Evolutionary conservation across 2,113 vertebrate genomes (phyloP).

Genomic region (Puma concolor): DNA sequence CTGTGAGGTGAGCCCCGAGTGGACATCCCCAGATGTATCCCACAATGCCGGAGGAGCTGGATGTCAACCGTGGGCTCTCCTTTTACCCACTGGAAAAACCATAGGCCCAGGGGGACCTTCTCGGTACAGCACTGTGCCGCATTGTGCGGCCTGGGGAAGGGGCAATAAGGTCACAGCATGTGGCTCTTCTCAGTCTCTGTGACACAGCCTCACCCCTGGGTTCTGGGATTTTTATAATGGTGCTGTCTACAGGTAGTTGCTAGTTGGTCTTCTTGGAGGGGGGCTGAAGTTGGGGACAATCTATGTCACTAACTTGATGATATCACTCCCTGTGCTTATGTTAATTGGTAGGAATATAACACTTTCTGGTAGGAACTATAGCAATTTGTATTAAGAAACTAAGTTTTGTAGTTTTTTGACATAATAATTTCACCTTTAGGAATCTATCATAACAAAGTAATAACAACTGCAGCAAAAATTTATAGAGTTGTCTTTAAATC

Average conservation of each 20-base stretch:
- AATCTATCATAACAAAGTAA: slow-evolving; percentile 3
- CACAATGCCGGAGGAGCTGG: not conserved
- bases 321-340: not conserved
- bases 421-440: slow-evolving; percentile 22
- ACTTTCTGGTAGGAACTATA: not conserved
- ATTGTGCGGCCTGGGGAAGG: not conserved
- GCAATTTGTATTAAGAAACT: not conserved
- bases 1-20: not conserved
- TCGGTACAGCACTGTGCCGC: not conserved
- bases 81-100: not conserved
- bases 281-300: not conserved
- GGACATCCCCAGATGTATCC: not conserved
- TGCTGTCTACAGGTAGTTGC: not conserved
- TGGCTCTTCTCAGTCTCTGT: not conserved
- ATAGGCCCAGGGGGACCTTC: not conserved
- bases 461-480: slow-evolving; percentile 7
- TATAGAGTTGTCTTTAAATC: not conserved
- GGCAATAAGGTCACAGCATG: not conserved
- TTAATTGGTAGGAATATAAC: not conserved
- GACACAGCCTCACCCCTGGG: not conserved
- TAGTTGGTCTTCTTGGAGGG: not conserved
- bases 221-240: not conserved
- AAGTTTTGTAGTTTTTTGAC: not conserved
- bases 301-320: not conserved
- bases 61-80: not conserved